A percentile compares a stretch with the other conserved stretches of the same genome.
Conservation (phyloP, 1,140 invertebrate genomes). For the Cephus cinctus region DNA sequence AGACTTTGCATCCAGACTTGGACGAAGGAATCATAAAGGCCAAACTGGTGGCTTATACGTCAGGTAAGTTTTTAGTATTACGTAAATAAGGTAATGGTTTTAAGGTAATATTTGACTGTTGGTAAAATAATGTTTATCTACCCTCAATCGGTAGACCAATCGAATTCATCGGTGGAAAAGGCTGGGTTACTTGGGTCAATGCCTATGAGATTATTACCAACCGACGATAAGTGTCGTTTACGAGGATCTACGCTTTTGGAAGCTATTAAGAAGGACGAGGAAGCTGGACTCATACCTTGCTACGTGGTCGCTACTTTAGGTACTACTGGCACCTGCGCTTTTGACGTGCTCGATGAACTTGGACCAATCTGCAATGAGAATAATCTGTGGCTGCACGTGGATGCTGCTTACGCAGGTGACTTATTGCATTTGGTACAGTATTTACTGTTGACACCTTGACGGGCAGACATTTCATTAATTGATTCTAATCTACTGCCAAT, state of each 20-base stretch:
- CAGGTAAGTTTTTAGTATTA: constrained; percentile 63
- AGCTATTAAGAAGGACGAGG: constrained; percentile 74
- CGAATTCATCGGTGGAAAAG: constrained; percentile 91
- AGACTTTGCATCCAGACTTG: constrained; percentile 60
- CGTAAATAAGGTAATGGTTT: no score
- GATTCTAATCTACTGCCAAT: no score
- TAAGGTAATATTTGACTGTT: no score
- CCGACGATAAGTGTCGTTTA: constrained; percentile 72
- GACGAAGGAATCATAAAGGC: constrained; percentile 66
- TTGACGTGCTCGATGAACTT: constrained; percentile 83
- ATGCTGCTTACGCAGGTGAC: constrained; percentile 82
- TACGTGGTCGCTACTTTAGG: constrained; percentile 84
- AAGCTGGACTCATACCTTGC: constrained; percentile 75
- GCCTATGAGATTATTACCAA: constrained; percentile 74
- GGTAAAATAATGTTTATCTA: no score
- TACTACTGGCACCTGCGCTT: constrained; percentile 90
- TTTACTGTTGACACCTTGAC: no score
- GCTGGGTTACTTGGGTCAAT: constrained; percentile 80
- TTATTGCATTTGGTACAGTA: no score
- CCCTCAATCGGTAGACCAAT: constrained; percentile 66
- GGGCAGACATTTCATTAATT: no score
- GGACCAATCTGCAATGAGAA: constrained; percentile 76
- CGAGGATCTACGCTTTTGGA: constrained; percentile 72
- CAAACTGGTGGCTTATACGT: constrained; percentile 84
- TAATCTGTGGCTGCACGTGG: constrained; percentile 83